Conservation (phyloP, 35 echinoderm and acorn worm species). For the Ptychodera flava region DNA sequence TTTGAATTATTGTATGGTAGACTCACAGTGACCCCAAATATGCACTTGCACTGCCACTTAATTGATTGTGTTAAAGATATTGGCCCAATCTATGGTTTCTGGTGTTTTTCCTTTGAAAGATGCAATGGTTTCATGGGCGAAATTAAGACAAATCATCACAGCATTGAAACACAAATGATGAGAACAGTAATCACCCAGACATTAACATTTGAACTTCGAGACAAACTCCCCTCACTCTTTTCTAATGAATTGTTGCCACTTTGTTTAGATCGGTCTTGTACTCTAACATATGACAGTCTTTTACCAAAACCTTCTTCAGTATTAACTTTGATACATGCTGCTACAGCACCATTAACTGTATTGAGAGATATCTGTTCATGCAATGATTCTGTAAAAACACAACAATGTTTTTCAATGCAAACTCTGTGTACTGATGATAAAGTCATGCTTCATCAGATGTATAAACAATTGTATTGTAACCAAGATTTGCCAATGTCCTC, state of each 20-base stretch:
- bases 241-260: background rate
- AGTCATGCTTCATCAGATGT: background rate
- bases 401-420: background rate
- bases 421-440: background rate
- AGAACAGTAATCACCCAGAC: background rate
- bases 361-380: background rate
- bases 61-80: conserved; percentile 12
- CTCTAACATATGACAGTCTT: too few relatives aligned
- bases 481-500: background rate
- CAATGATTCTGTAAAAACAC: background rate
- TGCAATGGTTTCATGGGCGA: conserved; percentile 13
- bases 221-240: background rate
- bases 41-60: conserved; percentile 28
- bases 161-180: background rate
- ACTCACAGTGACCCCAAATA: conserved; percentile 19
- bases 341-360: background rate
- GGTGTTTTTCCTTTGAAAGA: conserved; percentile 29
- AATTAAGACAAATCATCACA: background rate
- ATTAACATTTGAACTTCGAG: background rate
- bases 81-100: conserved; percentile 5
- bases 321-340: background rate
- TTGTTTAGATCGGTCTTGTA: background rate
- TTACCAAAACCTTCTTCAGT: background rate
- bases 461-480: too few relatives aligned
- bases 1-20: conserved; percentile 8